Conservation (phyloP, 2,888 invertebrate species). For the Hymenopus coronatus region DNA sequence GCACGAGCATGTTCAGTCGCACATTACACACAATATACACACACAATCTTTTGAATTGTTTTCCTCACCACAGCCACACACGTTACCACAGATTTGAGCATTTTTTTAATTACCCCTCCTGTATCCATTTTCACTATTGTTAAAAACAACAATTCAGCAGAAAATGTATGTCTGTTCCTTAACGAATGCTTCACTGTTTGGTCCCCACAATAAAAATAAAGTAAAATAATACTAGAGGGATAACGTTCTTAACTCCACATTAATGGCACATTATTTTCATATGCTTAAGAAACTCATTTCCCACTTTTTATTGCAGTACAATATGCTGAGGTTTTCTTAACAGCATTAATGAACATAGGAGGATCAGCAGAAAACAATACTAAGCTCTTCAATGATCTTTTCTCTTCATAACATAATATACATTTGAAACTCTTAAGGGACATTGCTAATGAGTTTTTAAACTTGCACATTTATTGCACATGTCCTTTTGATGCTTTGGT, state of each 20-base stretch:
- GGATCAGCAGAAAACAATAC: neutral
- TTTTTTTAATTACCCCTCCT: neutral
- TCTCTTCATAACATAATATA: neutral
- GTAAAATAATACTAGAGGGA: neutral
- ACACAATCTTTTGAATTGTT: neutral
- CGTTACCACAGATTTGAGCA: conserved; percentile 2
- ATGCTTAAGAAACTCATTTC: neutral
- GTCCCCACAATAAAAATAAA: conserved; percentile 9
- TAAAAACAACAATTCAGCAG: neutral
- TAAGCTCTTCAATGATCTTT: neutral
- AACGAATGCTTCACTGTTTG: neutral
- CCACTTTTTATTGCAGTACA: neutral
- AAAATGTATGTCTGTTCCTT: neutral
- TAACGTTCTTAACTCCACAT: neutral
- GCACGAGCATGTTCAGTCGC: neutral
- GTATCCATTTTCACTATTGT: neutral
- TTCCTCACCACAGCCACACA: neutral
- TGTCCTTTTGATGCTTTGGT: too few species aligned
- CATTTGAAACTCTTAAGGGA: too few species aligned
- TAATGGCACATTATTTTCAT: neutral
- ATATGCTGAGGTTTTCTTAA: neutral
- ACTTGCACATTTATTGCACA: too few species aligned
- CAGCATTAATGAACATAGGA: neutral
- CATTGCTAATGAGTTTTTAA: too few species aligned
- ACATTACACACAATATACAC: neutral